phyloP scores from a whole-genome alignment of 2,797 vertebrate species.

The Chelonia mydas region DNA sequence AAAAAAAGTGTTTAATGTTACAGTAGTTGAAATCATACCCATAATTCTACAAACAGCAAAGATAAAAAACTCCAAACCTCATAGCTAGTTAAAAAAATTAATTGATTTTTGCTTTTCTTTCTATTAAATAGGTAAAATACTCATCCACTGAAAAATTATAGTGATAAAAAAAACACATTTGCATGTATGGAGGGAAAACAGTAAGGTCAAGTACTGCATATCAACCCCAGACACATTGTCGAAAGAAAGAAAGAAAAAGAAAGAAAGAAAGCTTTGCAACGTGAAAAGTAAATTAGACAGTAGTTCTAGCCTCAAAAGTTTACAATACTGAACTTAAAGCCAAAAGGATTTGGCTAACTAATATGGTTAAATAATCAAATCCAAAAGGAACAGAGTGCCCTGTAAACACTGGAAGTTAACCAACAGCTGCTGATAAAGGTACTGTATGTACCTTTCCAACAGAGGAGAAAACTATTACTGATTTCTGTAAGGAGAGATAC shows the following conservation, averaged over 20 bases:
- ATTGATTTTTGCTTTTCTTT: conserved; percentile 39
- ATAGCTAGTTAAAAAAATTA: conserved; percentile 38
- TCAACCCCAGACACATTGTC: conserved; percentile 35
- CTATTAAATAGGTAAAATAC: conserved; percentile 60
- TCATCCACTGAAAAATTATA: conserved; percentile 43
- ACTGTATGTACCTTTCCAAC: conserved; percentile 17
- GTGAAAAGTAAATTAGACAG: conserved; percentile 26
- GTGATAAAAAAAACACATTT: conserved; percentile 57
- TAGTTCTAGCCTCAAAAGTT: conserved; percentile 61
- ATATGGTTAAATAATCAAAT: conserved; percentile 64
- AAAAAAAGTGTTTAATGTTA: conserved; percentile 10
- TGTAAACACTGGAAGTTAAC: conserved; percentile 71
- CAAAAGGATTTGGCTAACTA: conserved; percentile 65
- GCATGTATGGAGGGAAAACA: conserved; percentile 51
- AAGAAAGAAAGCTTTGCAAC: conserved; percentile 5
- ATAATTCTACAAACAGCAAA: conserved; percentile 41
- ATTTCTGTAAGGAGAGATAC: conserved; percentile 20
- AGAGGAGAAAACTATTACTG: conserved; percentile 37
- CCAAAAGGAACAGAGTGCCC: conserved; percentile 65
- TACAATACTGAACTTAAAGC: conserved; percentile 59
- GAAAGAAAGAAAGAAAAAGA: conserved; percentile 35
- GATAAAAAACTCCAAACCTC: conserved; percentile 27
- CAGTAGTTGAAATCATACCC: conserved; percentile 48
- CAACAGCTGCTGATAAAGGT: conserved; percentile 27
- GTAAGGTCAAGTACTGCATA: conserved; percentile 10